A percentile compares a stretch with the other conserved stretches of the same genome.
These are phyloP conservation scores for Magallana ariakensis DNA, from an alignment of 1,140 invertebrate genomes.

Conservation along the genomic window DNA sequence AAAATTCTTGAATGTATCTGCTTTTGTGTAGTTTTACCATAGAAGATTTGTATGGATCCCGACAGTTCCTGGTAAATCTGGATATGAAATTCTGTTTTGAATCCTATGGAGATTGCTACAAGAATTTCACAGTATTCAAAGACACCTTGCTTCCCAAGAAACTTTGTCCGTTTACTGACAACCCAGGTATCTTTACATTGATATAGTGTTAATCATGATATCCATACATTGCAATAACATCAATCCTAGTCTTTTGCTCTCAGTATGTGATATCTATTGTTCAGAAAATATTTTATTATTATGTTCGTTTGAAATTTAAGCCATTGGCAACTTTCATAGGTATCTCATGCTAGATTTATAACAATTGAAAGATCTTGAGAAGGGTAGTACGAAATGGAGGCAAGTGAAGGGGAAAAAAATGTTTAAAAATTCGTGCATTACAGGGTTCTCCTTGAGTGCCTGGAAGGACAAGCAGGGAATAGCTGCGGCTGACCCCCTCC, in stretches of 20 bases:
- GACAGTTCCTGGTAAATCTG: conserved; percentile 47
- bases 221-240: too few relatives aligned
- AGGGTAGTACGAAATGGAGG: too few relatives aligned
- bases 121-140: conserved; percentile 43
- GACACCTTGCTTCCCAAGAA: conserved; percentile 51
- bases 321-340: too few relatives aligned
- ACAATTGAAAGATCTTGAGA: too few relatives aligned
- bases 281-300: too few relatives aligned
- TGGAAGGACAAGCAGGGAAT: conserved; percentile 21
- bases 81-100: conserved; percentile 61
- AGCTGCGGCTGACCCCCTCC: background rate
- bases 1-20: background rate
- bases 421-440: too few relatives aligned
- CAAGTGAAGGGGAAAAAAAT: too few relatives aligned
- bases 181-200: conserved; percentile 19
- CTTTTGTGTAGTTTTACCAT: conserved; percentile 52
- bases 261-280: too few relatives aligned
- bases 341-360: background rate
- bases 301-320: too few relatives aligned
- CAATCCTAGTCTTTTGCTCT: too few relatives aligned
- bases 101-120: conserved; percentile 38
- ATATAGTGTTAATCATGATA: too few relatives aligned
- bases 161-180: conserved; percentile 36
- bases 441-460: background rate
- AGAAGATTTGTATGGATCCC: conserved; percentile 49